Evolutionary conservation across 2,113 vertebrate genomes (phyloP).

Genomic region (Gasterosteus aculeatus): DNA sequence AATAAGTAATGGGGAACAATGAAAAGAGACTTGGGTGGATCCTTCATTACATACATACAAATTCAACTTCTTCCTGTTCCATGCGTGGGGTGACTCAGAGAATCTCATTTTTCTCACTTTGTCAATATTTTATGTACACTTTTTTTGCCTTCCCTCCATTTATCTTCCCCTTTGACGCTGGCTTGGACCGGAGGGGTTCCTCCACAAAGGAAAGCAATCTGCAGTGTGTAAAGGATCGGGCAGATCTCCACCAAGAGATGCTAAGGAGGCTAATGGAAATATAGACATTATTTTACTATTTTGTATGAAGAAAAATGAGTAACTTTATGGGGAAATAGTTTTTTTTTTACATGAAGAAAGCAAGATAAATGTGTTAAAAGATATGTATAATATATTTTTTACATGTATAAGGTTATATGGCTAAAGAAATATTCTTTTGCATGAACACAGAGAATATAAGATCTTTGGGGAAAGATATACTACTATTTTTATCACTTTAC

Average conservation of each 20-base stretch:
- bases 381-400: too few species aligned
- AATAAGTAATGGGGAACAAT: background rate
- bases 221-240: slow-evolving; percentile 27
- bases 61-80: slow-evolving; percentile 23
- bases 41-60: slow-evolving; percentile 25
- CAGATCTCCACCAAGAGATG: slow-evolving; percentile 37
- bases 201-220: slow-evolving; percentile 67
- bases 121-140: slow-evolving; percentile 60
- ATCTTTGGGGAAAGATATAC: background rate
- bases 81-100: slow-evolving; percentile 12
- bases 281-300: background rate
- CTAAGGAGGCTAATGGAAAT: slow-evolving; percentile 11
- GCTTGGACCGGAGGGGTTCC: slow-evolving; percentile 57
- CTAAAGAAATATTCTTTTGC: slow-evolving; percentile 11
- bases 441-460: slow-evolving; percentile 15
- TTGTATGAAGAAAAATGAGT: background rate
- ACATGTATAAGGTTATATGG: too few species aligned
- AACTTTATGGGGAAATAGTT: too few species aligned
- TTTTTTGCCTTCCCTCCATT: slow-evolving; percentile 47
- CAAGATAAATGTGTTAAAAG: too few species aligned
- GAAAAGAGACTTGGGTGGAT: background rate
- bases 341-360: background rate
- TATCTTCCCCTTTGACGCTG: slow-evolving; percentile 59
- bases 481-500: background rate
- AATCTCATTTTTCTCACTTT: slow-evolving; percentile 50